Evolutionary conservation across 2,888 invertebrate genomes (phyloP).

Genomic region (Parnassius apollo): DNA sequence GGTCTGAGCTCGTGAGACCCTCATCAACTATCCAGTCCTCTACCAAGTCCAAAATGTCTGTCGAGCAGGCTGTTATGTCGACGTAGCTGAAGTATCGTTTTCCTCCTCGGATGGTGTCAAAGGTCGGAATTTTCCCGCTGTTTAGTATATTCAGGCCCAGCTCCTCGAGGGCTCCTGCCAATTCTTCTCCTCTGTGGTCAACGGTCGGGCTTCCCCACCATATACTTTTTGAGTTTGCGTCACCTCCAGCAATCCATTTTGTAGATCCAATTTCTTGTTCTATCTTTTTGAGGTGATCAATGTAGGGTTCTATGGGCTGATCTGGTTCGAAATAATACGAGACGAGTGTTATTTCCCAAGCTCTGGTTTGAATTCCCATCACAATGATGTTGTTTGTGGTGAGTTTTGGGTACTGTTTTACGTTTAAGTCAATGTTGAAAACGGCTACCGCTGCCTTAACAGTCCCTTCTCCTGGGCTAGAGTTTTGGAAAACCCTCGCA

Average conservation of each 20-base stretch:
- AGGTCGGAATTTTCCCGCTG: no score
- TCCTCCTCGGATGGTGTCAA: no score
- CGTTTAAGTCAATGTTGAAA: constrained; percentile 20
- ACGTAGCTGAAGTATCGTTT: no score
- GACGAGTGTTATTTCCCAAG: constrained; percentile 14
- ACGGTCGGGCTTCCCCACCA: constrained; percentile 29
- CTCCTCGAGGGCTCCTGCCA: background rate
- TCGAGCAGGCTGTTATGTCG: no score
- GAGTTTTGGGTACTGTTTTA: constrained; percentile 22
- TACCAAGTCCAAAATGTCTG: no score
- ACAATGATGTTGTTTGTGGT: constrained; percentile 26
- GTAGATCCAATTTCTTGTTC: background rate
- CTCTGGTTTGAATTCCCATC: background rate
- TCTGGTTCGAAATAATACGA: constrained; percentile 27
- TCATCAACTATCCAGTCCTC: no score
- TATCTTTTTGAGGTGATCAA: constrained; percentile 19
- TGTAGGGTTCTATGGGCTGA: constrained; percentile 24
- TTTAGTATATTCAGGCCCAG: no score
- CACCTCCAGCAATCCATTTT: constrained; percentile 20
- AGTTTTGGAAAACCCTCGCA: constrained; percentile 17
- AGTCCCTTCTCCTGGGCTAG: constrained; percentile 7
- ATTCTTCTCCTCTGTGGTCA: constrained; percentile 28
- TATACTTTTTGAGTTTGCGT: constrained; percentile 15
- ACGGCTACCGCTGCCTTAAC: constrained; percentile 29
- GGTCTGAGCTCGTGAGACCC: no score